phyloP scores from a whole-genome alignment of 2,113 vertebrate genomes.

The Corydoras maculifer region DNA sequence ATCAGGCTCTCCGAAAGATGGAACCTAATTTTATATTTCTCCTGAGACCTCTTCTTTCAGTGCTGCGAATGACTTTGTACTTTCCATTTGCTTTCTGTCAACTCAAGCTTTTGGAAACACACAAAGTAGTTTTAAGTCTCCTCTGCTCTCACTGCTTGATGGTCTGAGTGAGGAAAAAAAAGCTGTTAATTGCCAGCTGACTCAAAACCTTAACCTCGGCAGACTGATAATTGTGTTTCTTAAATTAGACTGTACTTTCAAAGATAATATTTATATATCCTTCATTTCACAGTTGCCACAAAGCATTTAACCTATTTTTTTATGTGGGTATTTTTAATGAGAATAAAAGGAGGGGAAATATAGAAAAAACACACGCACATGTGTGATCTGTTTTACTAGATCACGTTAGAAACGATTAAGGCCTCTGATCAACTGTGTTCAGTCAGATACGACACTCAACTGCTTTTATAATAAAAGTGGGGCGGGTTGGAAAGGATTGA shows the following conservation, averaged over 20 bases:
- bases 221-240: not conserved
- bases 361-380: not conserved
- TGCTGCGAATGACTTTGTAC: constrained; percentile 26
- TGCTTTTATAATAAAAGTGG: constrained; percentile 2
- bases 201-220: not conserved
- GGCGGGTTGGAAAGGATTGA: constrained; percentile 55
- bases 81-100: constrained; percentile 37
- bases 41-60: constrained; percentile 25
- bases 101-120: constrained; percentile 17
- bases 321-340: not conserved
- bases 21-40: constrained; percentile 39
- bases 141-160: too few species aligned
- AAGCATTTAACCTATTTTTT: constrained; percentile 34
- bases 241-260: constrained; percentile 3
- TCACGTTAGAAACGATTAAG: not conserved
- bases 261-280: not conserved
- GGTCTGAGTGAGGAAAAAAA: too few species aligned
- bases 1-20: constrained; percentile 33
- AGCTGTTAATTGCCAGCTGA: not conserved
- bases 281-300: not conserved
- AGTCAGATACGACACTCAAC: too few species aligned
- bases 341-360: not conserved
- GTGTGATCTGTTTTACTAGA: not conserved
- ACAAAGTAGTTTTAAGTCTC: not conserved
- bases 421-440: too few species aligned